phyloP scores from a whole-genome alignment of 2,797 vertebrate genomes.

The Sitta carolinensis region DNA sequence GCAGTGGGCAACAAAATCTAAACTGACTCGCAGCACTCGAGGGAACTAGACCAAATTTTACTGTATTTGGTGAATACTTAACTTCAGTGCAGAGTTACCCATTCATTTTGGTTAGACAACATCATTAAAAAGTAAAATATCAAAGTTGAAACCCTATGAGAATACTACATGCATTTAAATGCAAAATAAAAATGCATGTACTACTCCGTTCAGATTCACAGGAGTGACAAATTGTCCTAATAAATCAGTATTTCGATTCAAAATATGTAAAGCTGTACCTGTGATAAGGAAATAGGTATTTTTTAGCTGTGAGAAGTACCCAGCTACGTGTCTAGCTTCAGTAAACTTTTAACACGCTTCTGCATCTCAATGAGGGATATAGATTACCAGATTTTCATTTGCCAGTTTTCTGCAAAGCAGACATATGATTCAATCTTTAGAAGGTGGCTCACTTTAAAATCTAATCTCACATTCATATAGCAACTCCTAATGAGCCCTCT shows the following conservation, averaged over 20 bases:
- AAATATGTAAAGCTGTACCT: not conserved
- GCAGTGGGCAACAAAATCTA: not conserved
- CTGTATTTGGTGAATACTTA: not conserved
- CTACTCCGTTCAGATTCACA: not conserved
- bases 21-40: not conserved
- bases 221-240: not conserved
- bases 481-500: constrained; percentile 75
- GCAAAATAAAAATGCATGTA: not conserved
- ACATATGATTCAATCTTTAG: constrained; percentile 68
- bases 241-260: not conserved
- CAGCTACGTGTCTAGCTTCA: not conserved
- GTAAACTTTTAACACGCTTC: not conserved
- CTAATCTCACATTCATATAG: constrained; percentile 74
- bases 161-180: not conserved
- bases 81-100: not conserved
- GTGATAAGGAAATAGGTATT: not conserved
- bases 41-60: not conserved
- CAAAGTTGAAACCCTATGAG: not conserved
- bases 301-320: not conserved
- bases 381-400: constrained; percentile 65
- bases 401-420: constrained; percentile 61
- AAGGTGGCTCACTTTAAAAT: constrained; percentile 73
- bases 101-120: not conserved
- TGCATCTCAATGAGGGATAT: not conserved
- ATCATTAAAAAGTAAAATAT: constrained; percentile 23